Evolutionary conservation across 2,888 invertebrate genomes (phyloP).

Genomic region (Lasioglossum marginatum): DNA sequence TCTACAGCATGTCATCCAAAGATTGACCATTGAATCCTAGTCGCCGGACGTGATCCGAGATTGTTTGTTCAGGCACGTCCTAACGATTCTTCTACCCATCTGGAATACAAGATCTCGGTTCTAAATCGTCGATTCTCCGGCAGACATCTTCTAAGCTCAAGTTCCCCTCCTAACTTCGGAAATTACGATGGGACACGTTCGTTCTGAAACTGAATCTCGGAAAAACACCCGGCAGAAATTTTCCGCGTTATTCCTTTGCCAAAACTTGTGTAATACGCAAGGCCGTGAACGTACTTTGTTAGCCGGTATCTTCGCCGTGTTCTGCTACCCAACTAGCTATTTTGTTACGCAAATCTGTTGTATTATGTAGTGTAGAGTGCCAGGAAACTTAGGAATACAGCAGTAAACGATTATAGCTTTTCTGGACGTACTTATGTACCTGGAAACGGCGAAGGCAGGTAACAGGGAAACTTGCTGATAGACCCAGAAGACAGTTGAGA

Average conservation of each 20-base stretch:
- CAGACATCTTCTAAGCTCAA: not conserved
- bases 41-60: not conserved
- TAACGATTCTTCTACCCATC: not conserved
- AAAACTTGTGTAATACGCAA: not conserved
- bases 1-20: no score
- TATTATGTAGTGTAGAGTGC: not conserved
- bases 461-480: no score
- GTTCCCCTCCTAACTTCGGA: not conserved
- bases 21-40: no score
- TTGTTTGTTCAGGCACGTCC: constrained; percentile 1
- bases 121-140: not conserved
- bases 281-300: not conserved
- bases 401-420: no score
- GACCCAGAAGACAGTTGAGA: no score
- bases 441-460: no score
- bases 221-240: not conserved
- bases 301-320: not conserved
- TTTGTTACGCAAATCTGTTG: not conserved
- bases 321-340: not conserved
- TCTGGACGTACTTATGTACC: no score
- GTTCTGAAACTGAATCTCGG: not conserved
- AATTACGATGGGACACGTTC: not conserved
- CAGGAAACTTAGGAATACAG: not conserved
- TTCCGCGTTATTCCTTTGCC: not conserved
- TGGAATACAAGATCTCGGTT: not conserved